Base-by-base conservation (phyloP, 2,888 invertebrate species). In the Ormyrus pomaceus region DNA sequence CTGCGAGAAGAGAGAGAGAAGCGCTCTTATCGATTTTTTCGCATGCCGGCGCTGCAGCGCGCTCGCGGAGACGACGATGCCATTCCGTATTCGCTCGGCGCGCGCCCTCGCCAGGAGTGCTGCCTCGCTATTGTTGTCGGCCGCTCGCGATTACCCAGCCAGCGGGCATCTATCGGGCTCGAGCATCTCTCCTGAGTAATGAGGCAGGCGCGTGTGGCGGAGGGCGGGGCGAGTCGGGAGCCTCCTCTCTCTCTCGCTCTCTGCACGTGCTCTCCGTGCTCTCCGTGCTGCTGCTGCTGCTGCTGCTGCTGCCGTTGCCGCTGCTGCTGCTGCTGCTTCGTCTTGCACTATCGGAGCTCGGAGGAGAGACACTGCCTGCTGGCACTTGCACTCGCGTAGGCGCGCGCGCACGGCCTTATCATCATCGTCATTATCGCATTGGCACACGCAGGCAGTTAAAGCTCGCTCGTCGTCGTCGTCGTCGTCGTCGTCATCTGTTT, bases 161-260 rank as follows among this genome's bases (percentile, higher is more conserved):
- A 34, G 34, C 34, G 34, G 34, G 34, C 34, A 34, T 34, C 34
- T 34, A 34, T 34, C 59, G 59, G 6, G 34, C 34, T 6, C 59
- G 19, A 34, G 34, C 13, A 34, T 59, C 19, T 59, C 19, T 59
- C 19, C 34, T 2, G 1, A 34, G 34, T 4, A 4, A 34, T 4
- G 34, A 34, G 34, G 34, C 34, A 34, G 34, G 34, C 34, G 59
- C 34, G 34, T 59, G 10, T n/a, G 56, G 56, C n/a, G 13, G 59
- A 50, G 71, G 61, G 71, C 71, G 71, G 71, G 71, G 71, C 71
- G 71, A 71, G 71, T 59, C 58, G 70, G 34, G 53, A 53, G 55
- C 68, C 50, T 51, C 34, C 34, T 34, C 34, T 34, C 34, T 34
- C 19, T 19, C 19, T 19, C 19, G 34, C 34, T 34, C 19, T 51